Percentiles rank a stretch among this genome's conserved stretches.
phyloP scores from a whole-genome alignment of 1,140 invertebrate genomes.

The Chlorops oryzae region DNA sequence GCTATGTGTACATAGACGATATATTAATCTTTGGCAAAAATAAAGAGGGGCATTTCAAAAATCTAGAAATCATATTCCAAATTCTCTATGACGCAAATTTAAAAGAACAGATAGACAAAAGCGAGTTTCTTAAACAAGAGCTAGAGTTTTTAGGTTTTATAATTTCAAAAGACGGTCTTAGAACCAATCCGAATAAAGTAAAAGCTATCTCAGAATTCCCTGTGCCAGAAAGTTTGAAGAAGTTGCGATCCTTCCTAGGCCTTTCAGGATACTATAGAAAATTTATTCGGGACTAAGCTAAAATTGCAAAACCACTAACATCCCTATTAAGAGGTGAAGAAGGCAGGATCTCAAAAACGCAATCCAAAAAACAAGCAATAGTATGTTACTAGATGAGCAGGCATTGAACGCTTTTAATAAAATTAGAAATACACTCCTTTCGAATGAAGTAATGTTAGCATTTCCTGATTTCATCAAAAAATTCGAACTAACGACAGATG shows the following conservation, averaged over 20 bases:
- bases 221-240: slow-evolving; percentile 3
- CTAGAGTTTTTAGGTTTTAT: slow-evolving; percentile 5
- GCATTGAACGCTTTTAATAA: slow-evolving; percentile 37
- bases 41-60: slow-evolving; percentile 2
- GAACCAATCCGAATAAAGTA: slow-evolving; percentile 5
- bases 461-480: slow-evolving; percentile 29
- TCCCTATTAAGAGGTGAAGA: slow-evolving; percentile 3
- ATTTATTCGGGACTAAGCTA: slow-evolving; percentile 6
- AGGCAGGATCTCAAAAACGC: slow-evolving; percentile 2
- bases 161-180: background rate
- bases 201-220: background rate
- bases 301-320: slow-evolving; percentile 6
- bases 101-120: slow-evolving; percentile 6
- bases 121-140: slow-evolving; percentile 3
- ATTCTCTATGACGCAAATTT: slow-evolving; percentile 1
- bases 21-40: slow-evolving; percentile 15
- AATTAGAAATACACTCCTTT: slow-evolving; percentile 28
- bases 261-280: slow-evolving; percentile 6
- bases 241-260: slow-evolving; percentile 7
- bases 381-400: background rate
- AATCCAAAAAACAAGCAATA: slow-evolving; percentile 13
- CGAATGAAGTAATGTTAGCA: background rate
- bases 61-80: slow-evolving; percentile 1
- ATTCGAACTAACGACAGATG: slow-evolving; percentile 34
- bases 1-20: slow-evolving; percentile 39